phyloP scores from a whole-genome alignment of 2,888 invertebrate genomes.

The Pediacus dermestoides region DNA sequence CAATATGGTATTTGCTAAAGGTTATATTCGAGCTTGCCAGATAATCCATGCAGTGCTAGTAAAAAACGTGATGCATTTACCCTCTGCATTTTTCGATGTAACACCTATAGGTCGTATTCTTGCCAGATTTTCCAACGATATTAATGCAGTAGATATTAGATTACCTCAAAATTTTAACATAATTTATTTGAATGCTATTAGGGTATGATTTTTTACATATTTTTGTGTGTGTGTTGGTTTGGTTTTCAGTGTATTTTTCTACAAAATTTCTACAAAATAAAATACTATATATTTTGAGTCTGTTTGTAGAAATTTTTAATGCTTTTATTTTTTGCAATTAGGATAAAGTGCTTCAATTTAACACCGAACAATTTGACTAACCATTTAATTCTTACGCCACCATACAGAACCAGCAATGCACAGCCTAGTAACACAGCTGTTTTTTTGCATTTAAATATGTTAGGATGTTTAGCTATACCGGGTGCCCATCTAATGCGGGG shows the following conservation, averaged over 20 bases:
- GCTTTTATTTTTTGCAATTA: too few species aligned
- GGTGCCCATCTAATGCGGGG: too few species aligned
- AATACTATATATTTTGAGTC: too few species aligned
- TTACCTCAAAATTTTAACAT: conserved; percentile 44
- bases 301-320: too few species aligned
- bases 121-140: conserved; percentile 70
- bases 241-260: not conserved
- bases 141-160: conserved; percentile 66
- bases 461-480: too few species aligned
- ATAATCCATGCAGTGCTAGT: conserved; percentile 59
- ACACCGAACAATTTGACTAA: too few species aligned
- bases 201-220: conserved; percentile 21
- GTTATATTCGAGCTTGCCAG: conserved; percentile 54
- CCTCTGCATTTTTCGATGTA: conserved; percentile 73
- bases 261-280: too few species aligned
- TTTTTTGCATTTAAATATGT: too few species aligned
- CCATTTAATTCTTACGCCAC: too few species aligned
- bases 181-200: conserved; percentile 14
- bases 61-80: conserved; percentile 60
- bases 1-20: conserved; percentile 48
- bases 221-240: conserved; percentile 23
- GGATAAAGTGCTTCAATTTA: too few species aligned
- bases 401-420: too few species aligned
- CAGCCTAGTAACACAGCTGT: too few species aligned
- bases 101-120: conserved; percentile 74